Percentiles rank a stretch among this genome's conserved stretches.
These are phyloP conservation scores for Prunella fulvescens DNA, from an alignment of 2,113 vertebrate genomes.

Conservation along the genomic window DNA sequence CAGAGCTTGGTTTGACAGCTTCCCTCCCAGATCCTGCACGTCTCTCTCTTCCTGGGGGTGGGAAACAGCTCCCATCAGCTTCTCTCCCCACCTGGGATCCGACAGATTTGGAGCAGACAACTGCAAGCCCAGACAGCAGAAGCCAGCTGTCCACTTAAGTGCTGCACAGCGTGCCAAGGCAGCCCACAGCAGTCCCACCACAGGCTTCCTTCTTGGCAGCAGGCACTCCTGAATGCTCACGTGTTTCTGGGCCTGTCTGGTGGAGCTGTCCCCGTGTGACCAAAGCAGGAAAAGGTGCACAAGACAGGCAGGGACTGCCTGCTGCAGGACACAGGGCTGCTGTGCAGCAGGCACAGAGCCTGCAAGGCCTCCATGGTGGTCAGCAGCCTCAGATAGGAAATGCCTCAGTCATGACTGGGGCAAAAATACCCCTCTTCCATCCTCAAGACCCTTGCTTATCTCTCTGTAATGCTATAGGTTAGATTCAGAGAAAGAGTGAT, in stretches of 20 bases:
- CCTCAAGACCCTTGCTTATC: too few species aligned
- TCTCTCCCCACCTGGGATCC: not conserved
- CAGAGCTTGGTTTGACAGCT: not conserved
- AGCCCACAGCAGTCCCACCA: not conserved
- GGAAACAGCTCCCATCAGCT: not conserved
- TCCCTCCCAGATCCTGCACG: not conserved
- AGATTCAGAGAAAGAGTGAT: too few species aligned
- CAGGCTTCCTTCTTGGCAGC: conserved; percentile 1
- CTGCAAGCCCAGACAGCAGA: not conserved
- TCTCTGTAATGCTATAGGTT: too few species aligned
- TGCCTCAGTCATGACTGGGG: too few species aligned
- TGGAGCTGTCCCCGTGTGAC: not conserved
- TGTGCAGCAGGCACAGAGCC: not conserved
- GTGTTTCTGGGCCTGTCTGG: not conserved
- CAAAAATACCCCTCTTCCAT: too few species aligned
- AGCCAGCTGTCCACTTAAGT: not conserved
- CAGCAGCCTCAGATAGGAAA: too few species aligned
- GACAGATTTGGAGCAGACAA: not conserved
- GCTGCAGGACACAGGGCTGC: not conserved
- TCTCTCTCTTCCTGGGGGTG: not conserved
- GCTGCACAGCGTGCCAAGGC: not conserved
- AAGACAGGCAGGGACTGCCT: not conserved
- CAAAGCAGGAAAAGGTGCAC: not conserved
- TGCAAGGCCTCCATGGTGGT: too few species aligned
- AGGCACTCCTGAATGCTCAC: not conserved